Conservation (phyloP, 1,140 invertebrate species). For the Drosophila seguyi region DNA sequence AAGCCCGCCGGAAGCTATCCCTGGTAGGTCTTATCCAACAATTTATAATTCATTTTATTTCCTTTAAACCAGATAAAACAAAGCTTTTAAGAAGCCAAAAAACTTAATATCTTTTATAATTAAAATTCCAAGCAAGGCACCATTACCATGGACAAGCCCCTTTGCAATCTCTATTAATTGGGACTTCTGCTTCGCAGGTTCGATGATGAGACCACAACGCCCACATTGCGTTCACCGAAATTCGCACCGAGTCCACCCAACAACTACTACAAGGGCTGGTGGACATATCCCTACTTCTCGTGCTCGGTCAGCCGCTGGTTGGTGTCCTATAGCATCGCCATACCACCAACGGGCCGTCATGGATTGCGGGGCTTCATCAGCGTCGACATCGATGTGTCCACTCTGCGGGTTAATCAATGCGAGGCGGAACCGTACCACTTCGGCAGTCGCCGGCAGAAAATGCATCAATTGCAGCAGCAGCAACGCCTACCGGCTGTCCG, state of each 20-base stretch:
- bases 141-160: neutral
- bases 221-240: conserved; percentile 88
- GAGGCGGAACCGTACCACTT: conserved; percentile 86
- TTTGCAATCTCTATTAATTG: neutral
- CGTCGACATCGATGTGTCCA: conserved; percentile 93
- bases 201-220: conserved; percentile 85
- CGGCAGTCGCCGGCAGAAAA: conserved; percentile 48
- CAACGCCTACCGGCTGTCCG: conserved; percentile 5
- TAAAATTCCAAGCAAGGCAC: neutral
- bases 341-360: conserved; percentile 88
- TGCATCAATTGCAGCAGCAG: conserved; percentile 42
- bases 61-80: neutral
- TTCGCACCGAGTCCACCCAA: conserved; percentile 89
- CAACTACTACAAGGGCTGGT: conserved; percentile 90
- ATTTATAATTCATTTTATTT: neutral
- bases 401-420: conserved; percentile 94
- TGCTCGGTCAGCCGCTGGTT: conserved; percentile 90
- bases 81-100: neutral
- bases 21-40: conserved; percentile 84
- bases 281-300: conserved; percentile 93
- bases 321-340: conserved; percentile 91
- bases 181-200: conserved; percentile 73
- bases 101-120: neutral
- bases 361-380: conserved; percentile 91
- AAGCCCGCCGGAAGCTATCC: conserved; percentile 86